Conservation (phyloP, 2,797 vertebrate species). For the Chrosomus eos region DNA sequence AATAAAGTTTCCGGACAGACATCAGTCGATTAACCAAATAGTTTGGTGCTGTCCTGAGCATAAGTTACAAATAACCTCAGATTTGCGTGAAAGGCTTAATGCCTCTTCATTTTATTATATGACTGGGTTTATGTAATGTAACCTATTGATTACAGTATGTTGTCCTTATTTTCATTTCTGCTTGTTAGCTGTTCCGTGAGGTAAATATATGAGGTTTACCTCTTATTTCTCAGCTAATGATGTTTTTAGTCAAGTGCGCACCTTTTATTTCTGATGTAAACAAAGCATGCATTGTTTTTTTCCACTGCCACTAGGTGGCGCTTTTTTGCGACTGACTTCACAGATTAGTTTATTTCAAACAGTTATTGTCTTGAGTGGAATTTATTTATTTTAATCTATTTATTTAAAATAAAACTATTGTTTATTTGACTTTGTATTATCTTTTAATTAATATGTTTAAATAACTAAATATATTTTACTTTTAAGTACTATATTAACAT, state of each 20-base stretch:
- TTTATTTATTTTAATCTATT: neutral
- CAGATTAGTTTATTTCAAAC: conserved; percentile 28
- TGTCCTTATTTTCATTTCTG: neutral
- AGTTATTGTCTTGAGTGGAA: neutral
- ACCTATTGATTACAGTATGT: conserved; percentile 59
- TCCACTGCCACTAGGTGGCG: conserved; percentile 64
- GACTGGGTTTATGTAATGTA: conserved; percentile 18
- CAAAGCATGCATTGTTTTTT: conserved; percentile 68
- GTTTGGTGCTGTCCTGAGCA: neutral
- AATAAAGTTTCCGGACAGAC: neutral
- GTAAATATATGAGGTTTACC: neutral
- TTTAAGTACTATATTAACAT: neutral
- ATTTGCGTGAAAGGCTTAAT: conserved; percentile 3
- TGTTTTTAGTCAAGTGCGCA: conserved; percentile 77
- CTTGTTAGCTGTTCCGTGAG: neutral
- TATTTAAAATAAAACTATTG: neutral
- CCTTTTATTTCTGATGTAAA: conserved; percentile 84
- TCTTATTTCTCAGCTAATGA: conserved; percentile 63
- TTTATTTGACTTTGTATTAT: neutral
- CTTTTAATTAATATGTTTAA: neutral
- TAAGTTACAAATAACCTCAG: neutral
- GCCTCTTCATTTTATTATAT: neutral
- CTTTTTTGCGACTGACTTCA: conserved; percentile 52
- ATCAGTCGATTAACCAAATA: conserved; percentile 12
- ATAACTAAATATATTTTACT: neutral